Base-by-base conservation (phyloP, 2,888 invertebrate species). In the Hesperia comma region DNA sequence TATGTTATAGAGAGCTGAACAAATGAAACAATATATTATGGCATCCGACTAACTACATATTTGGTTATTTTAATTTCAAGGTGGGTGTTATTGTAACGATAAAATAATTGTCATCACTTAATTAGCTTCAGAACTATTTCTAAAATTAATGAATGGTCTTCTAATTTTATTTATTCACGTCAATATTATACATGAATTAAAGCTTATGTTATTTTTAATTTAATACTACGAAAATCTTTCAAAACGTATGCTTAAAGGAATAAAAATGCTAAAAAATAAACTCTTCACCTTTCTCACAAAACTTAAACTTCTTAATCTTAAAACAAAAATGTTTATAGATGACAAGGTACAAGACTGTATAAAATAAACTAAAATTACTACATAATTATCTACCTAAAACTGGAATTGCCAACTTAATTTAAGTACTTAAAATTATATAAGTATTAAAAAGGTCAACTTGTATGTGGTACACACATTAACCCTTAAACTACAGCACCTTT, bases 181-280 rank as follows among this genome's bases (percentile, higher is more conserved):
- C 37, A 37, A 10, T 26, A 37, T 8, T 10, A 37, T 37, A 12
- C 37, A 37, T 37, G 8, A 1, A 15, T 46, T 46, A 46, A 46
- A 41, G 41, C 41, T 46, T 46, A 46, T 46, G n/a, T 46, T 46
- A 46, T 8, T 17, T 7, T 46, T 17, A 17, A 46, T 46, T 46
- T 6, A 15, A 46, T 17, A 5, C 17, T 12, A 37, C 37, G 10
- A 37, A 37, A 8, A 37, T 8, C 12, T 37, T 37, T 37, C 37
- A 3, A 12, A 37, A 37, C 10, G 8, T 37, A 37, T 12, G n/a
- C 37, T 37, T 37, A 12, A 12, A 17, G 17, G n/a, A 46, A 46
- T 46, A 46, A 46, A 17, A 46, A 46, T 46, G 15, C 43, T 17
- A 46, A 46, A 46, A 46, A 17, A 46, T 46, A 17, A 15, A 1